These are phyloP conservation scores for Phaedon cochleariae DNA, from an alignment of 2,888 invertebrate species.

Conservation along the genomic window DNA sequence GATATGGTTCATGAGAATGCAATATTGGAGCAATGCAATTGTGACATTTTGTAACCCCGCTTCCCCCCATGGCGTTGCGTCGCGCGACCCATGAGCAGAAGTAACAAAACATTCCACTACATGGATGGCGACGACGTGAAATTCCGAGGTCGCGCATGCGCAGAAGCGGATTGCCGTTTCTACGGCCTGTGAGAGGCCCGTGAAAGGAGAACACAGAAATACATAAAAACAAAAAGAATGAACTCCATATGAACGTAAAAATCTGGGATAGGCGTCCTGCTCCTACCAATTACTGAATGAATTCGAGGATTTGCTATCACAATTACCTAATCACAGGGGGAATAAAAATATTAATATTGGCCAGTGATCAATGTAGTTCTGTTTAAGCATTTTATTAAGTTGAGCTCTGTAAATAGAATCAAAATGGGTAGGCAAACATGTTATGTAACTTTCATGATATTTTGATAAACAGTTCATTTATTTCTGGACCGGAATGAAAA, in stretches of 20 bases:
- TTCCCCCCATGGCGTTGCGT: background rate
- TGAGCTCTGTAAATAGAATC: constrained; percentile 9
- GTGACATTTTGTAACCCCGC: background rate
- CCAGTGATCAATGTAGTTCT: background rate
- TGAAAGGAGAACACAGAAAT: constrained; percentile 54
- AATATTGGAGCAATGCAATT: background rate
- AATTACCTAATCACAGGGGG: background rate
- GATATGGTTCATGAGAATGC: too few species aligned
- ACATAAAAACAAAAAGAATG: constrained; percentile 18
- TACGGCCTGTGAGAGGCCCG: constrained; percentile 53
- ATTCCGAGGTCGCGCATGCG: constrained; percentile 59
- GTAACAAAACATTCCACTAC: constrained; percentile 19
- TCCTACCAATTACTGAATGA: background rate
- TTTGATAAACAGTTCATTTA: constrained; percentile 9
- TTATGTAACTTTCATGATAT: constrained; percentile 13
- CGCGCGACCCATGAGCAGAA: constrained; percentile 13
- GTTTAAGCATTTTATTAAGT: background rate
- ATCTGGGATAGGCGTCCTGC: background rate
- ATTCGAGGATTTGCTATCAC: background rate
- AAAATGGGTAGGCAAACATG: background rate
- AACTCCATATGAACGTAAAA: background rate
- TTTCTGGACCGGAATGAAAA: constrained; percentile 5
- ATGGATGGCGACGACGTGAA: constrained; percentile 44
- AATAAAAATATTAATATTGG: background rate
- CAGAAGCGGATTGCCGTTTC: constrained; percentile 20